Evolutionary conservation across 92 coral and sea anemone species (phyloP).

Genomic region (Umimayanthus chanpuru): DNA sequence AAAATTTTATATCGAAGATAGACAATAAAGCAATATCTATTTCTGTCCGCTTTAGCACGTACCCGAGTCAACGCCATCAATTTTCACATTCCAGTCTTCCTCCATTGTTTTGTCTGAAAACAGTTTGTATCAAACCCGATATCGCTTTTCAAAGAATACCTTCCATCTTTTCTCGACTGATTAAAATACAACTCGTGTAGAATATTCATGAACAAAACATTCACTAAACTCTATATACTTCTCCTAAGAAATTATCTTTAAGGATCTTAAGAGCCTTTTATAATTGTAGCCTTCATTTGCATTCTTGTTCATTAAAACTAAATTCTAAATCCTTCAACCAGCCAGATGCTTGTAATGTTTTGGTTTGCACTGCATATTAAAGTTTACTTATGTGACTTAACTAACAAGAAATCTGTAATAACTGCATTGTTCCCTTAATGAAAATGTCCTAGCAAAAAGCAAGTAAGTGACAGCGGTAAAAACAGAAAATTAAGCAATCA

Average conservation of each 20-base stretch:
- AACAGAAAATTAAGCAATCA: not conserved
- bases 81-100: not conserved
- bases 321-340: not conserved
- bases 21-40: not conserved
- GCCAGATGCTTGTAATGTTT: slow-evolving; percentile 22
- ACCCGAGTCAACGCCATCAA: slow-evolving; percentile 9
- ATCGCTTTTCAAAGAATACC: not conserved
- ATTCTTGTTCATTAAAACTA: slow-evolving; percentile 2
- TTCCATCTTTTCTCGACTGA: not conserved
- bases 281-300: slow-evolving; percentile 20
- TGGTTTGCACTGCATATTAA: slow-evolving; percentile 45
- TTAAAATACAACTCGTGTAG: not conserved
- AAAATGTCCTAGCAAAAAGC: not conserved
- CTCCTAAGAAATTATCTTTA: not conserved
- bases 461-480: slow-evolving; percentile 22
- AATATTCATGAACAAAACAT: not conserved
- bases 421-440: slow-evolving; percentile 43
- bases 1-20: not conserved
- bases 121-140: not conserved
- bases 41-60: slow-evolving; percentile 1
- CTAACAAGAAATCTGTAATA: slow-evolving; percentile 43
- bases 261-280: not conserved
- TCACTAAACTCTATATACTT: not conserved
- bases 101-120: not conserved
- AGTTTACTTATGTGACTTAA: slow-evolving; percentile 48